These are phyloP conservation scores for Pithys albifrons DNA, from an alignment of 2,113 vertebrate species.

Conservation along the genomic window DNA sequence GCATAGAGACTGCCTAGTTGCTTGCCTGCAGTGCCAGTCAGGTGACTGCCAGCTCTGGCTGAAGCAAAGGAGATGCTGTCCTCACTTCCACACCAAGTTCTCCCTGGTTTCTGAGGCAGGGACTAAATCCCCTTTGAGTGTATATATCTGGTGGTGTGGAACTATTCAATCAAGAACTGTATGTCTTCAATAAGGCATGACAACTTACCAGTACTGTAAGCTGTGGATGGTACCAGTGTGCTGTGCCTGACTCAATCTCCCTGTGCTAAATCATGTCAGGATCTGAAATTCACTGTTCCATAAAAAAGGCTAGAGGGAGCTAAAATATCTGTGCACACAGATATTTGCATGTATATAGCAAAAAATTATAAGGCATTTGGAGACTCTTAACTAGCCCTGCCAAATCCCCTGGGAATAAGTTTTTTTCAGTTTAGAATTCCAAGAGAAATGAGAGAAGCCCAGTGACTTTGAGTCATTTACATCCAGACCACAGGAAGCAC, in stretches of 20 bases:
- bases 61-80: background rate
- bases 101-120: background rate
- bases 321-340: background rate
- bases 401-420: background rate
- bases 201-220: background rate
- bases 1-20: background rate
- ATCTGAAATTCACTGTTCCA: slow-evolving; percentile 24
- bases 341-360: background rate
- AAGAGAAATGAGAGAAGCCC: background rate
- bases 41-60: background rate
- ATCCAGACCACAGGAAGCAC: background rate
- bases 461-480: background rate
- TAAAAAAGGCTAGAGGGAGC: background rate
- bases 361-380: slow-evolving; percentile 13
- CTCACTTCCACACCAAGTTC: background rate
- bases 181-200: background rate
- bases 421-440: background rate
- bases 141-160: background rate
- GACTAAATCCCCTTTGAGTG: background rate
- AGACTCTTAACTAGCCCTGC: background rate
- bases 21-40: background rate
- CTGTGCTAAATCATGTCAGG: slow-evolving; percentile 21
- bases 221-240: background rate
- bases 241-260: slow-evolving; percentile 4
- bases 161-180: background rate